These are phyloP conservation scores for Triplophysa rosa DNA, from an alignment of 2,113 vertebrate genomes.

Conservation along the genomic window DNA sequence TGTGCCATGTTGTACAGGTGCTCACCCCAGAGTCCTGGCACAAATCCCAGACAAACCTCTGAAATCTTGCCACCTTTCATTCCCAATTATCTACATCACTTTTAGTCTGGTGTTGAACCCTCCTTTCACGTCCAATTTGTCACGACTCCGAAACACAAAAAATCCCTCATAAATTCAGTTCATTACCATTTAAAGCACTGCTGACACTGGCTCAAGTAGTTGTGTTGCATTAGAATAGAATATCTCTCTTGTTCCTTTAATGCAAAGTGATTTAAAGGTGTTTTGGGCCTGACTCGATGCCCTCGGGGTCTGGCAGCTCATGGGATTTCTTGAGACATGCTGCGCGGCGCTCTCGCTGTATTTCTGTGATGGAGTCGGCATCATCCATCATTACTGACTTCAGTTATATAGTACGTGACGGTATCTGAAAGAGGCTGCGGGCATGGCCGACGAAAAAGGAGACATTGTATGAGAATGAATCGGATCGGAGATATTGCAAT, in stretches of 20 bases:
- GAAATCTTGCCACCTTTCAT: conserved; percentile 33
- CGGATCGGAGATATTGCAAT: conserved; percentile 20
- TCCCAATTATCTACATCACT: conserved; percentile 42
- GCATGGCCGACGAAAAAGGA: neutral
- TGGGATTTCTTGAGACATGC: conserved; percentile 14
- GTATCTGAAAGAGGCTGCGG: conserved; percentile 14
- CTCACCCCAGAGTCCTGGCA: conserved; percentile 27
- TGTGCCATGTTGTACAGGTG: conserved; percentile 30
- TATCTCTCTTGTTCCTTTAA: conserved; percentile 6
- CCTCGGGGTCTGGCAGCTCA: conserved; percentile 11
- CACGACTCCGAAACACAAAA: conserved; percentile 1
- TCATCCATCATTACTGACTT: conserved; percentile 45
- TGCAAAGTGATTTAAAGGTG: conserved; percentile 33
- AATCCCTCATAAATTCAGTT: conserved; percentile 35
- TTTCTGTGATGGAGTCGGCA: conserved; percentile 31
- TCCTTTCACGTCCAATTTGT: neutral
- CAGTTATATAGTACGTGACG: conserved; percentile 12
- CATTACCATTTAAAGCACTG: conserved; percentile 48
- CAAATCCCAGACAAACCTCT: conserved; percentile 27
- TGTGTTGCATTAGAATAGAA: conserved; percentile 39
- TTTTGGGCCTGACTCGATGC: conserved; percentile 31
- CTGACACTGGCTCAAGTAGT: conserved; percentile 19
- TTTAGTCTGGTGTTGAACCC: neutral
- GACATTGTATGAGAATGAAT: neutral
- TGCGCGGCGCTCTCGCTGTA: neutral